Conservation (phyloP, 2,888 invertebrate species). For the Pachydiplax longipennis region DNA sequence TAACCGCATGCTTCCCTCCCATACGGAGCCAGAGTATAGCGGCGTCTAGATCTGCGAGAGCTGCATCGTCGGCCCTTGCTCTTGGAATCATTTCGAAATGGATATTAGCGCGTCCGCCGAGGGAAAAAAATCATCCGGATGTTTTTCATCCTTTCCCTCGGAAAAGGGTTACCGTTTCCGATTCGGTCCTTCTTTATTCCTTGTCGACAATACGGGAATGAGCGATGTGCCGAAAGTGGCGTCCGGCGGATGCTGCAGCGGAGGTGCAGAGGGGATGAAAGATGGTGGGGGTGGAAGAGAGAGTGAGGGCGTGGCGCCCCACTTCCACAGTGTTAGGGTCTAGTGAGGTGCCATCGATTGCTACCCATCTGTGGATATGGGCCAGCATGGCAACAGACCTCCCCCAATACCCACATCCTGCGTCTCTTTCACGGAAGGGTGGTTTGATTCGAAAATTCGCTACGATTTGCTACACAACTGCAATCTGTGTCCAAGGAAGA, state of each 20-base stretch:
- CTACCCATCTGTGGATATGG: conserved; percentile 35
- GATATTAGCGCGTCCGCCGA: neutral
- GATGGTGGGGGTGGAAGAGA: neutral
- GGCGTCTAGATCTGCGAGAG: conserved; percentile 27
- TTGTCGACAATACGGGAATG: no score
- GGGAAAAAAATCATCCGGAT: neutral
- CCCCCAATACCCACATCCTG: conserved; percentile 40
- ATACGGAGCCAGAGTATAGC: neutral
- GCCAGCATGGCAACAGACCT: conserved; percentile 45
- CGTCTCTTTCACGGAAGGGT: neutral
- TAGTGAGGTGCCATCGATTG: conserved; percentile 31
- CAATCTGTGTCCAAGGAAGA: no score
- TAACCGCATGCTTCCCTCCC: conserved; percentile 28
- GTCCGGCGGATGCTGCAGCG: conserved; percentile 2
- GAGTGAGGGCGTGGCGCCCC: conserved; percentile 15
- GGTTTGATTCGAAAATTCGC: neutral
- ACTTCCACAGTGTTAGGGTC: conserved; percentile 34
- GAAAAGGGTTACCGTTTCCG: neutral
- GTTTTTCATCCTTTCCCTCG: neutral
- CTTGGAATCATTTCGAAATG: neutral
- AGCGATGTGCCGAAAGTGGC: neutral
- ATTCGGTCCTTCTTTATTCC: no score
- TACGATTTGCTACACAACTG: neutral
- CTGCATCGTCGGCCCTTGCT: conserved; percentile 14
- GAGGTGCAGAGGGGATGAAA: neutral